These are phyloP conservation scores for Lomographa bimaculata DNA, from an alignment of 2,888 invertebrate genomes.

Conservation along the genomic window DNA sequence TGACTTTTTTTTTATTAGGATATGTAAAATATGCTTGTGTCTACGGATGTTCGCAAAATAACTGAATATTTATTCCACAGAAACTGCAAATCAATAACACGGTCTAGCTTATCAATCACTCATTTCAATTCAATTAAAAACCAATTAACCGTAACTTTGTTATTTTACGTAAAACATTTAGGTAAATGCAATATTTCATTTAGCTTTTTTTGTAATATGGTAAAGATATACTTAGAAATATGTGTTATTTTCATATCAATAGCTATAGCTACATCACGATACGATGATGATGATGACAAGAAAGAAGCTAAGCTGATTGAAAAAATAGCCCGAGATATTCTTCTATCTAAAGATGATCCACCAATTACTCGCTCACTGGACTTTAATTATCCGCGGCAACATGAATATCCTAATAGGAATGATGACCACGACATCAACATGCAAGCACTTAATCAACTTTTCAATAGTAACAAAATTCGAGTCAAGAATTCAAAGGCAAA, in stretches of 20 bases:
- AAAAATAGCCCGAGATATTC: slow-evolving; percentile 1
- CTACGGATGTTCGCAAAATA: too few relatives aligned
- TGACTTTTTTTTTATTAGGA: too few relatives aligned
- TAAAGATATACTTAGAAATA: too few relatives aligned
- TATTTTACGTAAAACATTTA: too few relatives aligned
- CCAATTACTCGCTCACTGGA: too few relatives aligned
- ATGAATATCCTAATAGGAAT: neutral
- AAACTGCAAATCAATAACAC: slow-evolving; percentile 10
- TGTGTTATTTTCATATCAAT: slow-evolving; percentile 3
- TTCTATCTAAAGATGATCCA: too few relatives aligned
- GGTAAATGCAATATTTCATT: too few relatives aligned
- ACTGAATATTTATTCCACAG: too few relatives aligned
- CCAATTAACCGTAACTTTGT: neutral
- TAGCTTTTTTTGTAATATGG: too few relatives aligned
- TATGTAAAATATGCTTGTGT: too few relatives aligned
- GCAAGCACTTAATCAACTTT: slow-evolving; percentile 24
- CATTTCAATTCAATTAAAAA: slow-evolving; percentile 8
- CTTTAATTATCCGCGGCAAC: too few relatives aligned
- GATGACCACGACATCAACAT: slow-evolving; percentile 15
- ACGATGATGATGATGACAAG: neutral
- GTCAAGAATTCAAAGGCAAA: slow-evolving; percentile 1
- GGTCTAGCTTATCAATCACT: too few relatives aligned
- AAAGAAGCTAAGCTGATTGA: slow-evolving; percentile 6
- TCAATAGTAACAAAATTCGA: slow-evolving; percentile 23
- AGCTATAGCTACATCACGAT: neutral